These are phyloP conservation scores for Apomyelois bistriatella DNA, from an alignment of 2,888 invertebrate species.

Conservation along the genomic window DNA sequence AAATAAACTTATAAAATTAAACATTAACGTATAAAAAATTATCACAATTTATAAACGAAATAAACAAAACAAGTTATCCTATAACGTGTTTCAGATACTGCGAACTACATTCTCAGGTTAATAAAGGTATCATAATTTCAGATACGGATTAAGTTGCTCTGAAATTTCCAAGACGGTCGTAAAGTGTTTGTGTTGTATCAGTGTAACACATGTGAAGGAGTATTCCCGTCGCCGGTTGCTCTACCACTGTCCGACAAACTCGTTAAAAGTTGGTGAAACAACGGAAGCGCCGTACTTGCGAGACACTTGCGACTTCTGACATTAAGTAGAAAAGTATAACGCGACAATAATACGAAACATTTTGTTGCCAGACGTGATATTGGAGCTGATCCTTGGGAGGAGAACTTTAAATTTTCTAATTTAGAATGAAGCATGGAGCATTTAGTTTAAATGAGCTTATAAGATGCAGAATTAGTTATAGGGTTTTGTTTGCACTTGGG, in stretches of 20 bases:
- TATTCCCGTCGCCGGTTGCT: slow-evolving; percentile 42
- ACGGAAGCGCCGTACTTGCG: slow-evolving; percentile 41
- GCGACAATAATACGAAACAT: slow-evolving; percentile 67
- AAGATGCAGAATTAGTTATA: too few relatives aligned
- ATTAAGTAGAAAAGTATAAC: slow-evolving; percentile 74
- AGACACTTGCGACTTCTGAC: slow-evolving; percentile 66
- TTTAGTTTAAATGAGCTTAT: too few relatives aligned
- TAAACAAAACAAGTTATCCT: background rate
- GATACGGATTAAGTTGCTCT: slow-evolving; percentile 15
- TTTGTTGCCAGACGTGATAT: slow-evolving; percentile 56
- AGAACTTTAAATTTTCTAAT: slow-evolving; percentile 35
- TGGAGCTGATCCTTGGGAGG: slow-evolving; percentile 43
- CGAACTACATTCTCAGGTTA: background rate
- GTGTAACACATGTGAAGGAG: slow-evolving; percentile 48
- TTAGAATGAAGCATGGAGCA: slow-evolving; percentile 24
- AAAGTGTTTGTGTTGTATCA: slow-evolving; percentile 27
- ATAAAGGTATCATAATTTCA: slow-evolving; percentile 14
- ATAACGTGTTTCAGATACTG: slow-evolving; percentile 15
- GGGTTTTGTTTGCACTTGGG: too few relatives aligned
- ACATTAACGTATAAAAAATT: too few relatives aligned
- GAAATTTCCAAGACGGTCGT: slow-evolving; percentile 14
- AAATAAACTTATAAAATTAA: too few relatives aligned
- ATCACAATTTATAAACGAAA: background rate
- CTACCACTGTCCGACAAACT: slow-evolving; percentile 73
- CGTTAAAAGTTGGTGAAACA: slow-evolving; percentile 77